Evolutionary conservation across 2,888 invertebrate genomes (phyloP).

Genomic region (Sinopyrophorus schimmeli): DNA sequence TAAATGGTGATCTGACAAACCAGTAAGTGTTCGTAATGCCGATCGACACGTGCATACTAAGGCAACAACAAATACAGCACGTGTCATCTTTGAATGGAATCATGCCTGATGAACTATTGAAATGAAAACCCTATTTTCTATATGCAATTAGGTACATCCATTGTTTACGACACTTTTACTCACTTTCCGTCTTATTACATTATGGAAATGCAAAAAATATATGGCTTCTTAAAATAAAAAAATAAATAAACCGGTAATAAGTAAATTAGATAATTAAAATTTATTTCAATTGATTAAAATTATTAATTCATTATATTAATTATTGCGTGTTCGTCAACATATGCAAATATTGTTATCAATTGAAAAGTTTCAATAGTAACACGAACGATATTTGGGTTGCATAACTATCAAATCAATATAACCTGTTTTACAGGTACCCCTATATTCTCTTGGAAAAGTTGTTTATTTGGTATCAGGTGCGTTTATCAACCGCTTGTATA

Average conservation of each 20-base stretch:
- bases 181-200: no score
- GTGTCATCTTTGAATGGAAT: slow-evolving; percentile 29
- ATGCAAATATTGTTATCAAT: no score
- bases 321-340: no score
- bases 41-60: slow-evolving; percentile 29
- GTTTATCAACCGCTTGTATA: background rate
- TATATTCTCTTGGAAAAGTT: background rate
- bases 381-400: background rate
- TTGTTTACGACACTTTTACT: no score
- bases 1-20: slow-evolving; percentile 27
- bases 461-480: background rate
- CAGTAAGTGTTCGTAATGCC: slow-evolving; percentile 23
- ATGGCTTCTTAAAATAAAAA: no score
- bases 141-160: no score
- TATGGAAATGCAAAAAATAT: no score
- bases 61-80: slow-evolving; percentile 22
- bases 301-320: no score
- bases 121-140: slow-evolving; percentile 13
- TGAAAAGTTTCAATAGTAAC: background rate
- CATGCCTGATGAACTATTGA: slow-evolving; percentile 36
- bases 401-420: background rate
- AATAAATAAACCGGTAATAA: no score
- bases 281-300: no score
- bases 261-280: no score
- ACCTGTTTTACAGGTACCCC: slow-evolving; percentile 1